Percentiles rank a stretch among this genome's conserved stretches.
These are phyloP conservation scores for Diuraphis noxia DNA, from an alignment of 1,140 invertebrate genomes.

Conservation along the genomic window DNA sequence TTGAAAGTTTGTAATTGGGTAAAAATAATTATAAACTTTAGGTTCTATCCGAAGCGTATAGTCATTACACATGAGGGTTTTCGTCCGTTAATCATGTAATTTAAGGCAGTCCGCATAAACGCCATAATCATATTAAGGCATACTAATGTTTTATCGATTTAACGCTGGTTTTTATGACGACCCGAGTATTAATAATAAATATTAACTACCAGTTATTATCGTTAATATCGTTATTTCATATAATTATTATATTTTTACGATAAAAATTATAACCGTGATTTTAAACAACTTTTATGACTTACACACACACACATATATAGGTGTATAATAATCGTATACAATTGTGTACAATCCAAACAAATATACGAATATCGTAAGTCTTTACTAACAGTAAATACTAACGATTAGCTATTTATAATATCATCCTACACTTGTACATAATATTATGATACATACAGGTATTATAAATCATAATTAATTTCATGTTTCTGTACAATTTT, in stretches of 20 bases:
- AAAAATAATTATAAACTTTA: conserved; percentile 42
- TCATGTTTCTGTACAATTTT: too few relatives aligned
- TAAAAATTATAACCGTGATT: background rate
- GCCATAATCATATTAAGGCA: background rate
- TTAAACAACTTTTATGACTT: background rate
- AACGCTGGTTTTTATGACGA: background rate
- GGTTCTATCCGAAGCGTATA: background rate
- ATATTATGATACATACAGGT: background rate
- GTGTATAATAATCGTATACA: too few relatives aligned
- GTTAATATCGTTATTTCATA: background rate
- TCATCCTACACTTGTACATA: background rate
- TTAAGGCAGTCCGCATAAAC: background rate
- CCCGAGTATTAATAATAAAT: background rate
- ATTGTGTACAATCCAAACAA: background rate
- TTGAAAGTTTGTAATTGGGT: conserved; percentile 40
- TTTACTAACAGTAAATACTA: too few relatives aligned
- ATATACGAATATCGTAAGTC: background rate
- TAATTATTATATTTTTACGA: background rate
- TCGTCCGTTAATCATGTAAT: conserved; percentile 22
- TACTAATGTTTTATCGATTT: conserved; percentile 10
- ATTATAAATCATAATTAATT: too few relatives aligned
- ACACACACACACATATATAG: background rate
- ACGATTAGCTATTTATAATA: too few relatives aligned
- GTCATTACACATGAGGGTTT: conserved; percentile 22
- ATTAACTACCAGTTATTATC: background rate